Conservation (phyloP, 2,888 invertebrate species). For the Calameuta filiformis region DNA sequence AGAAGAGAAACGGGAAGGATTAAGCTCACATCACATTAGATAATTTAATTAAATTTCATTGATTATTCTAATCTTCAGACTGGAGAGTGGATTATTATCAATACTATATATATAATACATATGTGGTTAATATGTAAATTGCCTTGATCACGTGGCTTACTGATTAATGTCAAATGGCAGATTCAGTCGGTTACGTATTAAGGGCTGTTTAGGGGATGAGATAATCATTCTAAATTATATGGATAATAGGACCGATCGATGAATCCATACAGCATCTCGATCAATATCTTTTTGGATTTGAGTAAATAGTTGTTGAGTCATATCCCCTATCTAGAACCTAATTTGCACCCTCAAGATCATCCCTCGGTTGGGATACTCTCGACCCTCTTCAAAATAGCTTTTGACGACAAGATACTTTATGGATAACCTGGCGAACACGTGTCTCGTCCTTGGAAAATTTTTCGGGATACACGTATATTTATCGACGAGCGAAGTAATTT, state of each 20-base stretch:
- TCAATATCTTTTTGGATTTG: neutral
- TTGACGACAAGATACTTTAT: neutral
- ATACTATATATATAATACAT: neutral
- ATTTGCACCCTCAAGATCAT: neutral
- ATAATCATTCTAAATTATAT: neutral
- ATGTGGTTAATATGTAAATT: neutral
- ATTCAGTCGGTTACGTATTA: neutral
- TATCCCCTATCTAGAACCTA: neutral
- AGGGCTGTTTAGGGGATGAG: neutral
- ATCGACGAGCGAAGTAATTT: neutral
- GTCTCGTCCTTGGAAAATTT: neutral
- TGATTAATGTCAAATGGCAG: neutral
- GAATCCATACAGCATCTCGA: neutral
- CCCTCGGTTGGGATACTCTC: neutral
- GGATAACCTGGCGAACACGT: too few species aligned
- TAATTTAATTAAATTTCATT: neutral
- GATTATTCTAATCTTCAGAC: neutral
- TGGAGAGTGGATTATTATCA: neutral
- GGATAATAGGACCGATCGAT: neutral
- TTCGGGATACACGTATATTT: neutral
- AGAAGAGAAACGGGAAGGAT: neutral
- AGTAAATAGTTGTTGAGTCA: neutral
- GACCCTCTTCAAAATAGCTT: neutral
- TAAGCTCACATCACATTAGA: neutral
- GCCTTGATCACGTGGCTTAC: neutral